Evolutionary conservation across 2,113 vertebrate genomes (phyloP).

Genomic region (Ptyas mucosa): DNA sequence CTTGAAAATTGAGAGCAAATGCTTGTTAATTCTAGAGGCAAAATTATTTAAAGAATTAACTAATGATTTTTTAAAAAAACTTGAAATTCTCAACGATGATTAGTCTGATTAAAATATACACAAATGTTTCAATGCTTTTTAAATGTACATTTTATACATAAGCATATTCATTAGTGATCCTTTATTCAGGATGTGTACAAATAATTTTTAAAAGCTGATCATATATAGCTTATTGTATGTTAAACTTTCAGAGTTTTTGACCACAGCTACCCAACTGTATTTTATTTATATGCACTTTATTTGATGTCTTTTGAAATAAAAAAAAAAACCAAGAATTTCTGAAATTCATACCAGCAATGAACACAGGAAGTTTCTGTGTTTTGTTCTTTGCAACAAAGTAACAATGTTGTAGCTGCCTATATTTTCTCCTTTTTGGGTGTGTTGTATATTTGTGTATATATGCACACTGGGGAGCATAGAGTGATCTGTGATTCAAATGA

Average conservation of each 20-base stretch:
- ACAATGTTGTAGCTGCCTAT: neutral
- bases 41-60: neutral
- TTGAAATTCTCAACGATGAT: neutral
- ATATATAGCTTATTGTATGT: neutral
- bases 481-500: neutral
- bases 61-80: neutral
- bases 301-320: neutral
- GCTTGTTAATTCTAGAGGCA: constrained; percentile 20
- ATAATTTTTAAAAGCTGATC: constrained; percentile 6
- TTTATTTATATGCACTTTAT: neutral
- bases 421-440: neutral
- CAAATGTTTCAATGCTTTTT: constrained; percentile 16
- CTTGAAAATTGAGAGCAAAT: constrained; percentile 13
- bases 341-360: neutral
- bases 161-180: constrained; percentile 20
- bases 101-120: constrained; percentile 34
- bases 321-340: neutral
- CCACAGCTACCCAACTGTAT: neutral
- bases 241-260: neutral
- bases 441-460: neutral
- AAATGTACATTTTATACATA: constrained; percentile 13
- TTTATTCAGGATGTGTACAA: constrained; percentile 22
- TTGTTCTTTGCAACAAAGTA: neutral
- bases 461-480: neutral
- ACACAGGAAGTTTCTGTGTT: neutral